Evolutionary conservation across 2,113 vertebrate genomes (phyloP).

Genomic region (Phrynosoma blainvillii): DNA sequence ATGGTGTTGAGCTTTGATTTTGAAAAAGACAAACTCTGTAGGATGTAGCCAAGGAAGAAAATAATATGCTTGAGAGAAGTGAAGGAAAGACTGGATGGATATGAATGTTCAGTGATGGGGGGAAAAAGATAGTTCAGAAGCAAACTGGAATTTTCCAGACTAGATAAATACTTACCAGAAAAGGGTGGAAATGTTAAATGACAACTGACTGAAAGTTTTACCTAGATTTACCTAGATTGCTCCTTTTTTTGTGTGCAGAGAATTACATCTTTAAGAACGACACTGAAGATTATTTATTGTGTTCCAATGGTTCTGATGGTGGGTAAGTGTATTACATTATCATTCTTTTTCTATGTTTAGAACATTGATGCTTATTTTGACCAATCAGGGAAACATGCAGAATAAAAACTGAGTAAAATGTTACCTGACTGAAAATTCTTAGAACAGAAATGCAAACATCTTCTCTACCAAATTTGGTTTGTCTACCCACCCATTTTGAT

Average conservation of each 20-base stretch:
- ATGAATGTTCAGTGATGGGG: neutral
- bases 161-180: neutral
- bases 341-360: neutral
- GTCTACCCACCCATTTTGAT: neutral
- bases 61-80: neutral
- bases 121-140: neutral
- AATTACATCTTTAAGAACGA: slow-evolving; percentile 80
- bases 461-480: neutral
- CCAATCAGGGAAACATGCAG: neutral
- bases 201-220: neutral
- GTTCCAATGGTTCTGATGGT: slow-evolving; percentile 83
- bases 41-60: neutral
- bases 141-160: neutral
- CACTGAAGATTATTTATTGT: slow-evolving; percentile 87
- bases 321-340: slow-evolving; percentile 81
- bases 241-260: slow-evolving; percentile 60
- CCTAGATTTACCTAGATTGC: neutral
- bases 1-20: too few species aligned
- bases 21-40: too few species aligned
- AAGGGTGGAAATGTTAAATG: neutral
- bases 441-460: neutral
- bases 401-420: neutral
- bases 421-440: neutral
- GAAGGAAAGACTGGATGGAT: neutral
- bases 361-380: neutral